Percentiles rank a stretch among this genome's conserved stretches.
These are phyloP conservation scores for Macrocentrus cingulum DNA, from an alignment of 1,140 invertebrate genomes.

Conservation along the genomic window DNA sequence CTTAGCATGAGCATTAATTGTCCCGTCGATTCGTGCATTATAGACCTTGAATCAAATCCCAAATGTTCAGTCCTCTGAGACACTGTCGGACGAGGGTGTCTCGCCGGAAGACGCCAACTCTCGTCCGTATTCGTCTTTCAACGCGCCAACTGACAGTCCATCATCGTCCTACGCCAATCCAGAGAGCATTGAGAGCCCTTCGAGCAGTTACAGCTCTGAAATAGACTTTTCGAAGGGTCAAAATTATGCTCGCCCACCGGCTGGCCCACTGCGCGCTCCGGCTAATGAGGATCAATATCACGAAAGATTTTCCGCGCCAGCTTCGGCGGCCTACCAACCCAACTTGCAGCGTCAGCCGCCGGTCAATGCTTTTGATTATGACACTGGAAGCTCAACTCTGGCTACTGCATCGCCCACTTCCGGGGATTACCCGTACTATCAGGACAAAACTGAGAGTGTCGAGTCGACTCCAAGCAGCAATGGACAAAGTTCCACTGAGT, in stretches of 20 bases:
- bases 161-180: slow-evolving; percentile 37
- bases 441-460: slow-evolving; percentile 39
- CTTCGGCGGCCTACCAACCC: slow-evolving; percentile 26
- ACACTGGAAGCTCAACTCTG: slow-evolving; percentile 17
- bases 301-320: slow-evolving; percentile 24
- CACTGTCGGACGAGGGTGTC: slow-evolving; percentile 27
- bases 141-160: slow-evolving; percentile 35
- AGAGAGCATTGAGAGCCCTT: slow-evolving; percentile 23
- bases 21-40: slow-evolving; percentile 16
- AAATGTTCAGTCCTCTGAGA: slow-evolving; percentile 31
- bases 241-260: slow-evolving; percentile 33
- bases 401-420: slow-evolving; percentile 21
- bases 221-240: slow-evolving; percentile 34
- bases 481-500: slow-evolving; percentile 11
- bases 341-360: slow-evolving; percentile 34
- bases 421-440: slow-evolving; percentile 39
- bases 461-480: slow-evolving; percentile 9
- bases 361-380: slow-evolving; percentile 51
- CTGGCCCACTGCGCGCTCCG: background rate
- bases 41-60: slow-evolving; percentile 33
- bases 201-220: slow-evolving; percentile 17
- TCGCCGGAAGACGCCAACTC: slow-evolving; percentile 26
- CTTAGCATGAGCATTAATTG: no score
- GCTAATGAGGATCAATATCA: slow-evolving; percentile 23
- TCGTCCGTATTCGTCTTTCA: slow-evolving; percentile 36